Base-by-base conservation (phyloP, 1,140 invertebrate species). In the Apis laboriosa region DNA sequence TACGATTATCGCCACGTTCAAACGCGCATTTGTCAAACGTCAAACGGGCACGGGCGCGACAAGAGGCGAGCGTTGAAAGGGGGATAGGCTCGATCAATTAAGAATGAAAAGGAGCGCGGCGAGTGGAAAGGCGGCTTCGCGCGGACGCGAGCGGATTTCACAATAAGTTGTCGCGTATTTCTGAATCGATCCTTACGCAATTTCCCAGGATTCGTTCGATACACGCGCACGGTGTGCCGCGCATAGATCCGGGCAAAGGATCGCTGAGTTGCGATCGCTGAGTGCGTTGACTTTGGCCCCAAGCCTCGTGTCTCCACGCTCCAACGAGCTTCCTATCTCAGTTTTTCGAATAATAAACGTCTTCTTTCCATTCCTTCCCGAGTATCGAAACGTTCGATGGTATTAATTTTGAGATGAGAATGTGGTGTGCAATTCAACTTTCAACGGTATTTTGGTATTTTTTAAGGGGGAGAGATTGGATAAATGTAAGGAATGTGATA, bases 241-340 rank as follows among this genome's bases (percentile, higher is more conserved):
- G 51, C 80, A 63, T 19, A 61, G 74, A 77, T 77, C 58, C 67
- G 43, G 74, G 2, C 58, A 1, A 12, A 28, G 24, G 13, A 28
- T 55, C 5, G 66, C 49, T n/a, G n/a, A n/a, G 64, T 64, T 49
- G 67, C 76, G 77, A 84, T 74, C 82, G 49, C 34, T 0, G 68
- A 80, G 77, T 84, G 68, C 83, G 79, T 86, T 84, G 83, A 86
- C 85, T 84, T 84, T 72, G 55, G 82, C 77, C 71, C 64, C 21
- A 61, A 75, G 81, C 24, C 80, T 86, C 84, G 84, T 81, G 77
- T 84, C 86, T 82, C 82, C 74, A 84, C 81, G 86, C 81, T 82
- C 71, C 15, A 76, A 28, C 81, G 80, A 77, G 68, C 70, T 58
- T 76, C 78, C 55, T 12, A 34, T 43, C 74, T 81, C 73, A 67